Conservation (phyloP, 2,888 invertebrate genomes). For the Dromius quadrimaculatus region DNA sequence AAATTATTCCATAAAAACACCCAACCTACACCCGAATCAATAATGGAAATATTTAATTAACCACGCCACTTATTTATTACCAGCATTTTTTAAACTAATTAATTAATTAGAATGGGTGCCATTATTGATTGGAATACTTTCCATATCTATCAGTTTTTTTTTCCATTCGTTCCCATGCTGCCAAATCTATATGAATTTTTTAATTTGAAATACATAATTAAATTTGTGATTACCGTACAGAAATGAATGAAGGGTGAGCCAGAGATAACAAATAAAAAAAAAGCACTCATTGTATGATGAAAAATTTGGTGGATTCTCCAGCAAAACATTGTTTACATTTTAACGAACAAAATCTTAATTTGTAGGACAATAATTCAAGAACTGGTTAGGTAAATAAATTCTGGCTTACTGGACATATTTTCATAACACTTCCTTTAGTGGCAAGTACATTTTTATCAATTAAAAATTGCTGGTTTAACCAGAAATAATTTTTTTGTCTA, state of each 20-base stretch:
- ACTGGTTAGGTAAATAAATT: too few relatives aligned
- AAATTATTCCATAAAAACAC: constrained; percentile 31
- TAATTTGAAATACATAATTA: constrained; percentile 35
- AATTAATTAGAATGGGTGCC: constrained; percentile 29
- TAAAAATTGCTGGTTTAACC: too few relatives aligned
- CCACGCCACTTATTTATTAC: constrained; percentile 38
- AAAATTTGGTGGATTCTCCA: too few relatives aligned
- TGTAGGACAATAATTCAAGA: too few relatives aligned
- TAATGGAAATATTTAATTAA: constrained; percentile 37
- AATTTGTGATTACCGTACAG: constrained; percentile 32
- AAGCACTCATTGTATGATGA: too few relatives aligned
- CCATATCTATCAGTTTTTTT: constrained; percentile 37
- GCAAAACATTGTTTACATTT: too few relatives aligned
- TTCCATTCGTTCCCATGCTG: constrained; percentile 5
- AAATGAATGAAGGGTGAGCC: constrained; percentile 28
- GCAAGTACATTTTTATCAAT: too few relatives aligned
- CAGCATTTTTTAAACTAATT: constrained; percentile 36
- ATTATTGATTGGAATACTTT: constrained; percentile 23
- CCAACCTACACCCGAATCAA: constrained; percentile 5
- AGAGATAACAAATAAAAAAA: neutral
- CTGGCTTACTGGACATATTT: too few relatives aligned
- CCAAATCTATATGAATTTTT: constrained; percentile 37
- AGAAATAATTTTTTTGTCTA: too few relatives aligned
- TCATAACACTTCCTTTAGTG: too few relatives aligned
- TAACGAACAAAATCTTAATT: too few relatives aligned